Percentiles rank a stretch among this genome's conserved stretches.
These are phyloP conservation scores for Spinus olivaceus DNA, from an alignment of 2,797 vertebrate genomes.

Conservation along the genomic window DNA sequence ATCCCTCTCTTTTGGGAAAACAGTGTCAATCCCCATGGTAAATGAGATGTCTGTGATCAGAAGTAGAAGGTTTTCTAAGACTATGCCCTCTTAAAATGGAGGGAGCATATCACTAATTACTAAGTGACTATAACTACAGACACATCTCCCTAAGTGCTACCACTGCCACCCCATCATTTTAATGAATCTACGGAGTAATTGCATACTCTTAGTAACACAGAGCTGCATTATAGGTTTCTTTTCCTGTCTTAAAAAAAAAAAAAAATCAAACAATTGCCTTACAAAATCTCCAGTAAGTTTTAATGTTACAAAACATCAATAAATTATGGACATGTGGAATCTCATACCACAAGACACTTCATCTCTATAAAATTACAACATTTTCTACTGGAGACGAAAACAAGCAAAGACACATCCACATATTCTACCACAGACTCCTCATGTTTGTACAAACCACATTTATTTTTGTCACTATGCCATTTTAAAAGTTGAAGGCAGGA, in stretches of 20 bases:
- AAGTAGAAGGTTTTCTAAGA: neutral
- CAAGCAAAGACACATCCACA: neutral
- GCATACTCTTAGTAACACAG: neutral
- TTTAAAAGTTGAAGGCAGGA: neutral
- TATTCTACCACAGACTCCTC: neutral
- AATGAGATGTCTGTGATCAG: neutral
- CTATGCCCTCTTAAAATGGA: neutral
- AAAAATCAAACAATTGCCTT: neutral
- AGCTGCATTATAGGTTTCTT: neutral
- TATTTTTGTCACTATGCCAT: conserved; percentile 1
- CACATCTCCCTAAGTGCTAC: neutral
- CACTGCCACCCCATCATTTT: neutral
- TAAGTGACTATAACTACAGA: neutral
- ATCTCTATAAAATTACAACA: neutral
- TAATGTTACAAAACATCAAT: neutral
- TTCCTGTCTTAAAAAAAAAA: neutral
- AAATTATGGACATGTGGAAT: neutral
- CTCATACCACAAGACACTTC: neutral
- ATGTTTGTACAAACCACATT: neutral
- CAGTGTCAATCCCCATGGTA: neutral
- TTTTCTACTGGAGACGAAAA: neutral
- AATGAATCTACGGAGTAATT: neutral
- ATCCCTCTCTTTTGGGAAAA: neutral
- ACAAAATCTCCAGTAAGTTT: neutral
- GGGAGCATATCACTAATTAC: neutral